Conservation (phyloP, 2,888 invertebrate species). For the Laothoe populi region DNA sequence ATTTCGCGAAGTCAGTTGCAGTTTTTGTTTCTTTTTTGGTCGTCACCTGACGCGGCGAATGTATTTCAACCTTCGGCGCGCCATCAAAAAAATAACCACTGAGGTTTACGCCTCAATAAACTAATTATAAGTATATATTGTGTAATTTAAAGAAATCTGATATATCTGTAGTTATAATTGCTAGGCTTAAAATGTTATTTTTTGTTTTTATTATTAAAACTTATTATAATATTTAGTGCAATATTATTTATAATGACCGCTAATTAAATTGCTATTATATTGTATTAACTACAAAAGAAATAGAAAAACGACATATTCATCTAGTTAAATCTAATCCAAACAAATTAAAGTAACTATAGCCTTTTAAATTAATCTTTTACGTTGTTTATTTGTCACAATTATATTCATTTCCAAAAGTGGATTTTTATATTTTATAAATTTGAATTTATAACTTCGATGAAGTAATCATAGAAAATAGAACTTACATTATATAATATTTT, state of each 20-base stretch:
- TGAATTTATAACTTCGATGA: no score
- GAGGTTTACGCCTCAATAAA: constrained; percentile 24
- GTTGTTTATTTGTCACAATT: no score
- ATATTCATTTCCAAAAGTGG: no score
- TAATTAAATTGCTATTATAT: background rate
- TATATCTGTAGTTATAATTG: background rate
- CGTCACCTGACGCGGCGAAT: constrained; percentile 46
- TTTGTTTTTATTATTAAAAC: background rate
- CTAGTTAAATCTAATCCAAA: background rate
- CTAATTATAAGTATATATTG: constrained; percentile 19
- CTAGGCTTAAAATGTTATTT: background rate
- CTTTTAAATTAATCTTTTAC: no score
- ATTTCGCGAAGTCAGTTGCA: constrained; percentile 54
- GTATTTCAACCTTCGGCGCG: constrained; percentile 44
- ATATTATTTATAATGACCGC: background rate
- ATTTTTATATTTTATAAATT: no score
- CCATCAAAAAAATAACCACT: constrained; percentile 19
- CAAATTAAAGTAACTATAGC: no score
- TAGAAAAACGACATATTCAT: background rate
- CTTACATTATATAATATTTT: no score
- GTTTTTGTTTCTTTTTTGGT: constrained; percentile 53
- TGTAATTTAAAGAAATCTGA: constrained; percentile 5
- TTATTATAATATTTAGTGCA: background rate
- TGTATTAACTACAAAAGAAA: background rate
- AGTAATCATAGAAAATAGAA: no score